Evolutionary conservation across 2,888 invertebrate genomes (phyloP).

Genomic region (Octonoba sinensis): DNA sequence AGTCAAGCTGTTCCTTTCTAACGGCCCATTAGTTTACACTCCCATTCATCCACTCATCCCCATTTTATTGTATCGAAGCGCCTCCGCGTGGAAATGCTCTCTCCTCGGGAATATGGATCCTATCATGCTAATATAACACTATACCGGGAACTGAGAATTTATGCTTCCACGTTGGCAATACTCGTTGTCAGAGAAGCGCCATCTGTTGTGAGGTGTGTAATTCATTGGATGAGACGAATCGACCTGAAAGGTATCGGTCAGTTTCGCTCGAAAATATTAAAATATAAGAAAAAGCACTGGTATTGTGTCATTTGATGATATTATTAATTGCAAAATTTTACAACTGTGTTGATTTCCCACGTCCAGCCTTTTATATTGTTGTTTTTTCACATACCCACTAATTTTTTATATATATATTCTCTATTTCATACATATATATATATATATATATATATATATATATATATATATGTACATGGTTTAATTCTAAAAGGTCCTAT

Average conservation of each 20-base stretch:
- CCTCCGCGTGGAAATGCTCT: constrained; percentile 11
- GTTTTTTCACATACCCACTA: no score
- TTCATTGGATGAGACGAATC: constrained; percentile 7
- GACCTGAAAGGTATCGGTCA: background rate
- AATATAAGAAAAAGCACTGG: no score
- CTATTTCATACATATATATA: no score
- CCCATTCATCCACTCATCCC: background rate
- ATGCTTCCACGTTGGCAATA: constrained; percentile 30
- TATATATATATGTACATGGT: no score
- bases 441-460: no score
- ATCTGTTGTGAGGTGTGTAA: constrained; percentile 37
- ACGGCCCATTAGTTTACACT: constrained; percentile 55
- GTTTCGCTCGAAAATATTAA: background rate
- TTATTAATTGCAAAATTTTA: background rate
- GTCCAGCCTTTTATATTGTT: no score
- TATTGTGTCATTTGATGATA: no score
- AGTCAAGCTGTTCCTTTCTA: constrained; percentile 57
- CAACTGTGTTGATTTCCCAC: no score
- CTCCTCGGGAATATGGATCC: background rate
- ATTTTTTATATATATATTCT: no score
- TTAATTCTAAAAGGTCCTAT: no score
- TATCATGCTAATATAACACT: constrained; percentile 43
- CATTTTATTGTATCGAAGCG: constrained; percentile 8
- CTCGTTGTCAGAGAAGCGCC: constrained; percentile 52
- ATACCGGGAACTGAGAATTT: constrained; percentile 35